Conservation (phyloP, 2,797 vertebrate species). For the Vespertilio murinus region DNA sequence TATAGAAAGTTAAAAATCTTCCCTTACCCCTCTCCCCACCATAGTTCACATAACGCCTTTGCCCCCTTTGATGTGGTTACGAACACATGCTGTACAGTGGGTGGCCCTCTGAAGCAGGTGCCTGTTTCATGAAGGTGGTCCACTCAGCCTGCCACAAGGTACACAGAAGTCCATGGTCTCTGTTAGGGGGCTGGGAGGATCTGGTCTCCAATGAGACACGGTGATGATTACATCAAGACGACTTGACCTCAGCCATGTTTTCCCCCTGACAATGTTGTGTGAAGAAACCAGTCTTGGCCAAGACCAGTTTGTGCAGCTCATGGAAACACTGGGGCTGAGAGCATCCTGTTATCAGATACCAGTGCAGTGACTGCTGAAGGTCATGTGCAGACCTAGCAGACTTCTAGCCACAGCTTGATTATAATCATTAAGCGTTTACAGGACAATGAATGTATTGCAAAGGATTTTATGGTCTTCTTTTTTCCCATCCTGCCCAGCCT, state of each 20-base stretch:
- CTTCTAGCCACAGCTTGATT: conserved; percentile 66
- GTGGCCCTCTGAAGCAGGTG: background rate
- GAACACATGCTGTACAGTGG: background rate
- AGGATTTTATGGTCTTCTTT: conserved; percentile 65
- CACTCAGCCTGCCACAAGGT: background rate
- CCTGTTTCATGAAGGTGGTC: background rate
- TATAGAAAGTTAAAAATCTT: background rate
- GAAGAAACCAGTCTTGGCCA: background rate
- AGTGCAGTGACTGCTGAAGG: conserved; percentile 19
- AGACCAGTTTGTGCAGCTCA: conserved; percentile 40
- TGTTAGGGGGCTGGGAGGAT: background rate
- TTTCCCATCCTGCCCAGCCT: conserved; percentile 34
- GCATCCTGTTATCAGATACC: conserved; percentile 64
- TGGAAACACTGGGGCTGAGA: background rate
- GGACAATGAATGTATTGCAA: conserved; percentile 52
- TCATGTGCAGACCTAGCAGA: conserved; percentile 57
- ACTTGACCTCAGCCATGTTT: conserved; percentile 6
- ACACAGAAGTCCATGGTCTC: background rate
- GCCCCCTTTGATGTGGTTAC: background rate
- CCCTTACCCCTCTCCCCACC: background rate
- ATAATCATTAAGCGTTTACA: conserved; percentile 76
- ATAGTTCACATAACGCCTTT: background rate
- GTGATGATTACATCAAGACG: background rate
- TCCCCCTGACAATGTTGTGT: background rate
- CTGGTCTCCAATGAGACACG: background rate